A percentile compares a stretch with the other conserved stretches of the same genome.
Conservation (phyloP, 35 echinoderm and acorn worm genomes). For the Chiridota heheva region DNA sequence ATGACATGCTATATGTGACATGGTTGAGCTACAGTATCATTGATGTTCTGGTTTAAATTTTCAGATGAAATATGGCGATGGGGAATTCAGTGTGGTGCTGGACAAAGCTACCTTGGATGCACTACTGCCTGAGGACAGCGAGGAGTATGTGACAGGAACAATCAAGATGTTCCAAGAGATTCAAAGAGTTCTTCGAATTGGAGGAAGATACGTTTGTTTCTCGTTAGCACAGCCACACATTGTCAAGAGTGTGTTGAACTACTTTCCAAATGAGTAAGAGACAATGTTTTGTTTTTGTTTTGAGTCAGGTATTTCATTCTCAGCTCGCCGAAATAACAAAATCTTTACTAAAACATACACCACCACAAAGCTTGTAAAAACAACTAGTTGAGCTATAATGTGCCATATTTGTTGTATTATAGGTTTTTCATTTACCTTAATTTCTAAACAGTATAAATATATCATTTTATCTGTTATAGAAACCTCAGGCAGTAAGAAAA, state of each 20-base stretch:
- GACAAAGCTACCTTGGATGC: constrained; percentile 82
- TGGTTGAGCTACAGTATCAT: no score
- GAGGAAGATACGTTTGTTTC: constrained; percentile 85
- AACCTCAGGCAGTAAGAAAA: no score
- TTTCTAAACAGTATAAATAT: no score
- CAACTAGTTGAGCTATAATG: no score
- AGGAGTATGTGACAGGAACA: background rate
- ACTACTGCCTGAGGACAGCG: constrained; percentile 37
- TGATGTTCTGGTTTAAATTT: no score
- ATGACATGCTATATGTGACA: no score
- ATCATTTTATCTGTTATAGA: no score
- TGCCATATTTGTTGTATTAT: background rate
- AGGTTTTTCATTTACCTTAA: no score
- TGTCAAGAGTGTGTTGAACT: constrained; percentile 42
- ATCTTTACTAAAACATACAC: no score
- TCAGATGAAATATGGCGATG: constrained; percentile 82
- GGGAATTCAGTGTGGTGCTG: constrained; percentile 70
- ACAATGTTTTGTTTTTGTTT: background rate
- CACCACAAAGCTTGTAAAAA: no score
- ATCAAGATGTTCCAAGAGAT: constrained; percentile 67
- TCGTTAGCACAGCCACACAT: constrained; percentile 77
- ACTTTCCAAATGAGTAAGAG: constrained; percentile 70
- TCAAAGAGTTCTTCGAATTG: constrained; percentile 63
- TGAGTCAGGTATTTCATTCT: no score
- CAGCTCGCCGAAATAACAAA: no score